Evolutionary conservation across 2,113 vertebrate genomes (phyloP), one percentile per base, ranked within the genome.

Genomic region (Bubalus kerabau): DNA sequence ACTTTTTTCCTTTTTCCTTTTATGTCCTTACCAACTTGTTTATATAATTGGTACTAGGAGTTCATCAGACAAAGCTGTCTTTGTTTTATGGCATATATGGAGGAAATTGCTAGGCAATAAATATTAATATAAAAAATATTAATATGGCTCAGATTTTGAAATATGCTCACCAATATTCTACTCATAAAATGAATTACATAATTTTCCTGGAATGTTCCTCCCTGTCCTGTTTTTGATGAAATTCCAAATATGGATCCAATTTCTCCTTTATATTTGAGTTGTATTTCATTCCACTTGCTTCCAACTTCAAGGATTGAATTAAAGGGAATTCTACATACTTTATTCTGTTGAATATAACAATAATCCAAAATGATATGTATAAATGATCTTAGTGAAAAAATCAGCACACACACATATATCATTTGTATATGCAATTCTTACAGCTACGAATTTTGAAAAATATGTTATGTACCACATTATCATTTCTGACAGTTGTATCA

Each of bases 231-330:
- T 96, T 96, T 76, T 85, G 93, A 88, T 96, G 80, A 98, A 98
- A 96, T 98, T 98, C 97, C 94, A 97, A 98, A 97, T 97, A 91
- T 97, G 96, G 97, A 97, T 98, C 46, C 85, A 97, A 98, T 98
- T 98, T 98, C 88, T 97, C 67, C 50, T 92, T 95, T 97, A 84
- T 96, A 97, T 88, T 92, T 88, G 74, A 94, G 95, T 95, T 96
- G 80, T 97, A 97, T 97, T 98, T 98, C 96, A 97, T 87, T 43
- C n/a, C 24, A 56, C 16, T 82, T 62, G 36, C 92, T 94, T 90
- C 92, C 54, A 95, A 89, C 56, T 87, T 93, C 54, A 93, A 90
- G 64, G 78, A 46, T 4, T 30, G n/a, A 94, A 90, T 81, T 60
- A 48, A 85, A 91, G 59, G 83, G 57, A 93, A 92, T 84, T 92